Evolutionary conservation across 2,797 vertebrate species (phyloP).

Genomic region (Aldrovandia affinis): DNA sequence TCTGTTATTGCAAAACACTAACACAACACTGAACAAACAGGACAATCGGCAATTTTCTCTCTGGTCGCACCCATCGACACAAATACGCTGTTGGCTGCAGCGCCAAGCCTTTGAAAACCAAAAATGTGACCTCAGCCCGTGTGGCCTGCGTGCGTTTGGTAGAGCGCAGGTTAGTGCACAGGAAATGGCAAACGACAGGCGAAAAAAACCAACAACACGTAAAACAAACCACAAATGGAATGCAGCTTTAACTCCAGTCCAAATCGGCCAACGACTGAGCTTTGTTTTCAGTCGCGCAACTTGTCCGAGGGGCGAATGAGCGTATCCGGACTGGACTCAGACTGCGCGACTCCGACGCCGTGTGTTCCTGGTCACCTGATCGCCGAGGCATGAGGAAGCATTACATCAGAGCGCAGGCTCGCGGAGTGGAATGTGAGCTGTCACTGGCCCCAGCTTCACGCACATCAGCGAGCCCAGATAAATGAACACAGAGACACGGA

Average conservation of each 20-base stretch:
- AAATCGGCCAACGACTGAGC: too few relatives aligned
- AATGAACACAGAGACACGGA: conserved; percentile 49
- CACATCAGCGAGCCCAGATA: conserved; percentile 34
- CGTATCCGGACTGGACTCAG: background rate
- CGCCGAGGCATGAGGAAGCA: conserved; percentile 51
- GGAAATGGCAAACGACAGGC: background rate
- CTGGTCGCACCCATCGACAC: background rate
- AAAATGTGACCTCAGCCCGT: background rate
- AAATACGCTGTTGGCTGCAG: background rate
- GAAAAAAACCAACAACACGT: background rate
- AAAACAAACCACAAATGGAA: background rate
- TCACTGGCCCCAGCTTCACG: conserved; percentile 49
- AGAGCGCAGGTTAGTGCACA: background rate
- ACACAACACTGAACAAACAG: background rate
- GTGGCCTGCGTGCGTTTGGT: background rate
- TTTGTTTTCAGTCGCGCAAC: background rate
- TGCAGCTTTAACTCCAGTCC: too few relatives aligned
- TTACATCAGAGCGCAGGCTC: conserved; percentile 67
- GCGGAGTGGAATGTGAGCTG: conserved; percentile 61
- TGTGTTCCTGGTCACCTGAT: conserved; percentile 47
- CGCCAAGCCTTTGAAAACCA: background rate
- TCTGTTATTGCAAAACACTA: background rate
- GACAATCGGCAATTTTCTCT: background rate
- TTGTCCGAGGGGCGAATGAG: background rate
- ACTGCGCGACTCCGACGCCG: background rate